These are phyloP conservation scores for Falco concolor DNA, from an alignment of 2,797 vertebrate species.

Conservation along the genomic window DNA sequence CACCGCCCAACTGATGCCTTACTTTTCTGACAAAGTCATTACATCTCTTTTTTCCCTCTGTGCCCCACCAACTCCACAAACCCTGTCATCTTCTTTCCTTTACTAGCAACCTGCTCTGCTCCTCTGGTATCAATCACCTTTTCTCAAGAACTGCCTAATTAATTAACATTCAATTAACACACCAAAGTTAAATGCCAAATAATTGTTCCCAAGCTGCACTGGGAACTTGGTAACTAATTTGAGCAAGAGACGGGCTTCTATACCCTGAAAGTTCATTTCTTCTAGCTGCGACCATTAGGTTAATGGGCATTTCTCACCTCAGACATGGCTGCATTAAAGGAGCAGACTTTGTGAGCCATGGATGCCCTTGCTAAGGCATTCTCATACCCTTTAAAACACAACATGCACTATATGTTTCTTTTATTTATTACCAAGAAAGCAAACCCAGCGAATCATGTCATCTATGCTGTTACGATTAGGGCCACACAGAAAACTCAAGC, in stretches of 20 bases:
- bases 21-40: neutral
- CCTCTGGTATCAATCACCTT: conserved; percentile 20
- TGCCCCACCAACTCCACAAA: neutral
- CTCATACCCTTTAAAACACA: neutral
- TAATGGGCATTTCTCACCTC: neutral
- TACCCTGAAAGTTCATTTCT: neutral
- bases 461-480: neutral
- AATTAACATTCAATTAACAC: conserved; percentile 44
- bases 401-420: neutral
- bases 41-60: neutral
- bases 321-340: fast-evolving
- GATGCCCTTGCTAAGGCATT: neutral
- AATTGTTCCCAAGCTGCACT: neutral
- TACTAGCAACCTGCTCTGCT: neutral
- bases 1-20: neutral
- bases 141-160: conserved; percentile 4
- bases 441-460: neutral
- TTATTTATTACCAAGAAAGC: neutral
- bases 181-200: conserved; percentile 8
- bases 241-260: neutral
- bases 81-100: neutral
- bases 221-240: neutral
- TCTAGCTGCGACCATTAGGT: neutral
- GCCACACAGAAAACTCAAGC: neutral
- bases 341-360: neutral